Evolutionary conservation across 1,140 invertebrate genomes (phyloP).

Genomic region (Cryptotermes secundus): DNA sequence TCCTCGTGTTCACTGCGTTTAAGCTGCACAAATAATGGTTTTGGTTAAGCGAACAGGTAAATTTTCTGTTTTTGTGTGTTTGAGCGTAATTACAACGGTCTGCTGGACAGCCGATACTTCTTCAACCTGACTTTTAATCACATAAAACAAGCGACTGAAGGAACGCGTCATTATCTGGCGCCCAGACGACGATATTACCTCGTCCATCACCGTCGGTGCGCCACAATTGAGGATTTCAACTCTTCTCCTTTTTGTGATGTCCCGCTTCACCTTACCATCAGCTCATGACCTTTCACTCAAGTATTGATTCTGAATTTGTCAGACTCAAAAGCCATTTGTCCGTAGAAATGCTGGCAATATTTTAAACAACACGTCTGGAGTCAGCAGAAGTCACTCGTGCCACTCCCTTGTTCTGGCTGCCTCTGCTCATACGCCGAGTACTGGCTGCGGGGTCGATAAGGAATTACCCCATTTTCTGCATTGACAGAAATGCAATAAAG

Average conservation of each 20-base stretch:
- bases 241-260: too few relatives aligned
- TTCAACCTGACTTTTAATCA: neutral
- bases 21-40: too few relatives aligned
- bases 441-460: neutral
- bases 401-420: too few relatives aligned
- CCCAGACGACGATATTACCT: neutral
- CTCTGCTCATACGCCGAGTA: neutral
- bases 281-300: neutral
- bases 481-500: neutral
- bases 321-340: slow-evolving; percentile 11
- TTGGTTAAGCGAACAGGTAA: too few relatives aligned
- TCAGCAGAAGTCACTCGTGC: neutral
- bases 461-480: neutral
- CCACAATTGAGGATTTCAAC: too few relatives aligned
- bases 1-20: too few relatives aligned
- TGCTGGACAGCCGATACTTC: too few relatives aligned
- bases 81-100: too few relatives aligned
- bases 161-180: neutral
- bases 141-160: neutral
- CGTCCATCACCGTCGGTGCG: neutral
- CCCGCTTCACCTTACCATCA: neutral
- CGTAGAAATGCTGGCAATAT: neutral
- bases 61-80: too few relatives aligned
- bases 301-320: slow-evolving; percentile 15
- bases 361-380: neutral